Base-by-base conservation (phyloP, 30 jellyfish, hydroid and myxozoan species). In the Morbakka virulenta region DNA sequence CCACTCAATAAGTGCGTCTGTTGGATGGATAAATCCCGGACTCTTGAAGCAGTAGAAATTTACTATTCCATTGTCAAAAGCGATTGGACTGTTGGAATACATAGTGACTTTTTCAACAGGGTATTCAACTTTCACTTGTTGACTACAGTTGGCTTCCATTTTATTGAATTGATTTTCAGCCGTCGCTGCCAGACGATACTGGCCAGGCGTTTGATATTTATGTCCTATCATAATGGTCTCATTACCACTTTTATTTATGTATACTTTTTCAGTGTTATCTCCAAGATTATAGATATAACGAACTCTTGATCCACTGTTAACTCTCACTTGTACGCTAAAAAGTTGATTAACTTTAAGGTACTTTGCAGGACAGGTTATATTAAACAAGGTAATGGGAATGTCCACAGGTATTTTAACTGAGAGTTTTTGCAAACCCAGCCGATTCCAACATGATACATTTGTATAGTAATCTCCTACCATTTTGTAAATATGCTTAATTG, bases 1-100 rank as follows among this genome's bases (percentile, higher is more conserved):
- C 96, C 96, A 93, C 12, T 86, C 51, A 35, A 93, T 51, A 36
- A 72, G 33, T 3, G 99, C 96, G 72, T 86, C 86, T 11, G 97
- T 86, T 14, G 96, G 99, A n/a, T 79, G 80, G 0, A 66, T 20
- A 17, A 70, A 92, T 0, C 65, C 89, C 20, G 87, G 84, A n/a
- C 83, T 69, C 2, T 53, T 66, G 50, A 31, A 64, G 84, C 87
- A 70, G 51, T 80, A 47, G 76, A 80, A 93, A 12, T 35, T 62
- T 26, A 52, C 96, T 22, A 68, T 49, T 0, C 97, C 99, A 2
- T 95, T 90, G 25, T 67, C 21, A 22, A 68, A 69, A 29, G 79
- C 71, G n/a, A 93, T 24, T 21, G 96, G 96, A 62, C 95, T 72
- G 69, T 87, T 86, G n/a, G 97, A 23, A 12, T 71, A 17, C 14